These are phyloP conservation scores for Alcedo quadribrachys DNA, from an alignment of 2,797 vertebrate species.

Conservation along the genomic window DNA sequence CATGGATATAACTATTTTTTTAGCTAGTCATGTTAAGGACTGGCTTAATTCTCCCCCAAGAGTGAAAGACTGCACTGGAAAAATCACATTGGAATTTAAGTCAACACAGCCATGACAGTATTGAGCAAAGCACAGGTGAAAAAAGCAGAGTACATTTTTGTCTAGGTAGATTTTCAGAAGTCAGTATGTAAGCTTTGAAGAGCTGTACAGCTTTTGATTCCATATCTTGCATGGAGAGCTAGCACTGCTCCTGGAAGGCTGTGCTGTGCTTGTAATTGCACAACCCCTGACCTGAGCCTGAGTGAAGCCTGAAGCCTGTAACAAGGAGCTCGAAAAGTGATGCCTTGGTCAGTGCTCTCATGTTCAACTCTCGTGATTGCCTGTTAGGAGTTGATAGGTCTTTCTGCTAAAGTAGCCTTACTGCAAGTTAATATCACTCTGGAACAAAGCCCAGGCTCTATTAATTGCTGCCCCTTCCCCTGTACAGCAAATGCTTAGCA, in stretches of 20 bases:
- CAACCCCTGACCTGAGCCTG: neutral
- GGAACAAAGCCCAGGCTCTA: neutral
- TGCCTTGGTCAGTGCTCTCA: neutral
- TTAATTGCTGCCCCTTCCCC: neutral
- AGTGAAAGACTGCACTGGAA: neutral
- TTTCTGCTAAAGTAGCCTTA: neutral
- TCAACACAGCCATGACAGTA: neutral
- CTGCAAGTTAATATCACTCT: neutral
- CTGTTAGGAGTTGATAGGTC: neutral
- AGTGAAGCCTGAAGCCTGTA: neutral
- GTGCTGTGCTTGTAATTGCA: neutral
- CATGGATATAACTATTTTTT: neutral
- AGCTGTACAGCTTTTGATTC: neutral
- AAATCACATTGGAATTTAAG: neutral
- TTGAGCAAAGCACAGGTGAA: neutral
- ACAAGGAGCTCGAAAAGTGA: neutral
- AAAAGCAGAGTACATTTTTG: neutral
- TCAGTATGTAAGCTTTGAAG: neutral
- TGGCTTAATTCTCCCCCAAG: neutral
- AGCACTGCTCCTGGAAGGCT: neutral
- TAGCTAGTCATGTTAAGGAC: neutral
- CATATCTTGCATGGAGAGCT: rapidly evolving
- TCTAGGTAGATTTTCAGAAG: neutral
- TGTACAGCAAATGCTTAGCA: neutral
- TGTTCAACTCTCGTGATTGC: neutral